Evolutionary conservation across 2,797 vertebrate species (phyloP).

Genomic region (Eulemur mongoz): DNA sequence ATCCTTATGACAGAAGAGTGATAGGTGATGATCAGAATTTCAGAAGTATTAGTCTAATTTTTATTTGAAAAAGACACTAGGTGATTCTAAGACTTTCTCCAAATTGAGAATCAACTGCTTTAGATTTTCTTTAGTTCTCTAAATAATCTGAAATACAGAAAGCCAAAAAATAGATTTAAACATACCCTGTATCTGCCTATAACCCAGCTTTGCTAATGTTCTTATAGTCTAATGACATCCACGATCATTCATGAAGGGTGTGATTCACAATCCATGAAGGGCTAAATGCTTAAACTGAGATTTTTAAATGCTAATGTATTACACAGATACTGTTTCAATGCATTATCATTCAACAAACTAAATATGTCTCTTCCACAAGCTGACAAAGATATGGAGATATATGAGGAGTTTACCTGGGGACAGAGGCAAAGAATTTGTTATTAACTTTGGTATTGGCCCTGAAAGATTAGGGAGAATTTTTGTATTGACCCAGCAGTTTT

Average conservation of each 20-base stretch:
- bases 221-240: not conserved
- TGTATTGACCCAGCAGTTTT: not conserved
- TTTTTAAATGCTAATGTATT: slow-evolving; percentile 38
- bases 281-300: slow-evolving; percentile 35
- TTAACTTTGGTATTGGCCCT: not conserved
- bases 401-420: not conserved
- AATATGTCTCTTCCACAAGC: not conserved
- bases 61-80: not conserved
- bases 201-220: not conserved
- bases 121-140: not conserved
- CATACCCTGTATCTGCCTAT: not conserved
- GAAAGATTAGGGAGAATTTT: not conserved
- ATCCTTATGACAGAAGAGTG: not conserved
- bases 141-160: not conserved
- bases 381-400: not conserved
- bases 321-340: not conserved
- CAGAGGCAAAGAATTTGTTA: not conserved
- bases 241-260: not conserved
- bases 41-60: not conserved
- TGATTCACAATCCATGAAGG: not conserved
- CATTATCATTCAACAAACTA: slow-evolving; percentile 37
- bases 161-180: slow-evolving; percentile 11
- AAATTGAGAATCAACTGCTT: not conserved
- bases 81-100: not conserved
- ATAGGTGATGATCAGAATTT: not conserved